phyloP scores from a whole-genome alignment of 2,113 vertebrate species.

The Haemorhous mexicanus region DNA sequence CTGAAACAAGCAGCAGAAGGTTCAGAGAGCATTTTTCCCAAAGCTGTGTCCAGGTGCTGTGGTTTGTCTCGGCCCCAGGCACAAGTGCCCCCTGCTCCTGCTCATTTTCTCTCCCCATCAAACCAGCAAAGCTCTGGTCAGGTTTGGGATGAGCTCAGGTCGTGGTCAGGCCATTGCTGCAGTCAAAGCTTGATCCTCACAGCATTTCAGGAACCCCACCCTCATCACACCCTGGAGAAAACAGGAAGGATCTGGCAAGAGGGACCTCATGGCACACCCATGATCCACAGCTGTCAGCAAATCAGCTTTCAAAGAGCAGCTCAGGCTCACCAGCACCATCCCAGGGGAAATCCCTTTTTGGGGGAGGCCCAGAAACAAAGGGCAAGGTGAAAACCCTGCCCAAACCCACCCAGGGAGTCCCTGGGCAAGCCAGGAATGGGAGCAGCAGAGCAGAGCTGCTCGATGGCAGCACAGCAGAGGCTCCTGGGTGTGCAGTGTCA shows the following conservation, averaged over 20 bases:
- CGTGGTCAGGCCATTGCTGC: rapidly evolving
- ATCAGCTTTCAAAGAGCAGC: neutral
- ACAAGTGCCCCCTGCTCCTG: neutral
- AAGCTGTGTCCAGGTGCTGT: neutral
- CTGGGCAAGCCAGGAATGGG: neutral
- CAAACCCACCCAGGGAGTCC: rapidly evolving
- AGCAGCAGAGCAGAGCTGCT: neutral
- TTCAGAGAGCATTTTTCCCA: neutral
- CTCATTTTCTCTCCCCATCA: neutral
- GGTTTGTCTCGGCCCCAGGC: neutral
- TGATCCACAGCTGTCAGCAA: neutral
- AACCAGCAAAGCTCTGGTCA: neutral
- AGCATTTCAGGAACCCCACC: neutral
- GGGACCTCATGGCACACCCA: neutral
- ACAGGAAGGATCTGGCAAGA: rapidly evolving
- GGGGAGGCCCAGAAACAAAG: neutral
- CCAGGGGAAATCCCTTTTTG: neutral
- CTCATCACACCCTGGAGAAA: rapidly evolving
- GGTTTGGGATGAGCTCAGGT: neutral
- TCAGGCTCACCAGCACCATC: neutral
- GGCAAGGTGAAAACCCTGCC: neutral
- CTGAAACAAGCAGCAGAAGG: neutral
- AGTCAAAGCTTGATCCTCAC: neutral
- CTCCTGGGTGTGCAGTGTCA: neutral
- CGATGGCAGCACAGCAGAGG: neutral